phyloP scores from a whole-genome alignment of 2,113 vertebrate genomes.

The Eubucco bourcierii region DNA sequence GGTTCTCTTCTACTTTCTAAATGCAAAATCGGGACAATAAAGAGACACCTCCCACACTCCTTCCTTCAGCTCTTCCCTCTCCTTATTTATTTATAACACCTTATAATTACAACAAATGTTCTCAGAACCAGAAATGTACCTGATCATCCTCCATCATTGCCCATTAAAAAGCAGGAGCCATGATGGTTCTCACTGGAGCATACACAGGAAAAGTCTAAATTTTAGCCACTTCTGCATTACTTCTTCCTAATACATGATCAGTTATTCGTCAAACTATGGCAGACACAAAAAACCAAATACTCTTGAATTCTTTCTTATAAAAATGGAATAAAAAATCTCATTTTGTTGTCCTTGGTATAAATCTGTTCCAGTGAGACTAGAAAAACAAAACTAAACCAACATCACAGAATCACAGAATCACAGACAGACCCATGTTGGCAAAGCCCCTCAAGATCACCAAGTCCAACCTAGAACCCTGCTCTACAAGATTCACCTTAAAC shows the following conservation, averaged over 20 bases:
- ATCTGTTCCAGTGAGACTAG: background rate
- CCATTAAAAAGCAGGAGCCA: background rate
- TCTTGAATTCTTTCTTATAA: background rate
- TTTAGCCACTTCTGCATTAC: background rate
- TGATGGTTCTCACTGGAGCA: background rate
- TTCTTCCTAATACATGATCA: background rate
- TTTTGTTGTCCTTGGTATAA: background rate
- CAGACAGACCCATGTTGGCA: too few relatives aligned
- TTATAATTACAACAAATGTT: slow-evolving; percentile 22
- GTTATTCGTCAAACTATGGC: background rate
- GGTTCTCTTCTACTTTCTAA: slow-evolving; percentile 16
- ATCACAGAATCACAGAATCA: too few relatives aligned
- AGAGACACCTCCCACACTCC: background rate
- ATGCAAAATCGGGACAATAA: slow-evolving; percentile 41
- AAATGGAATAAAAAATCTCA: background rate
- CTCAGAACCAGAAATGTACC: slow-evolving; percentile 2
- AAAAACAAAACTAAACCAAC: background rate
- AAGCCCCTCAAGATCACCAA: too few relatives aligned
- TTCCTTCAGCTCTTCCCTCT: background rate
- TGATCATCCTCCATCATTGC: background rate
- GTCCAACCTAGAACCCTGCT: too few relatives aligned
- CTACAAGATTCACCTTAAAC: too few relatives aligned
- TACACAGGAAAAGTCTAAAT: background rate
- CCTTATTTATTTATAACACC: background rate
- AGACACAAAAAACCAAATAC: background rate